Evolutionary conservation across 2,113 vertebrate species (phyloP), one percentile per base, ranked within the genome.

Genomic region (Hyperoodon ampullatus): DNA sequence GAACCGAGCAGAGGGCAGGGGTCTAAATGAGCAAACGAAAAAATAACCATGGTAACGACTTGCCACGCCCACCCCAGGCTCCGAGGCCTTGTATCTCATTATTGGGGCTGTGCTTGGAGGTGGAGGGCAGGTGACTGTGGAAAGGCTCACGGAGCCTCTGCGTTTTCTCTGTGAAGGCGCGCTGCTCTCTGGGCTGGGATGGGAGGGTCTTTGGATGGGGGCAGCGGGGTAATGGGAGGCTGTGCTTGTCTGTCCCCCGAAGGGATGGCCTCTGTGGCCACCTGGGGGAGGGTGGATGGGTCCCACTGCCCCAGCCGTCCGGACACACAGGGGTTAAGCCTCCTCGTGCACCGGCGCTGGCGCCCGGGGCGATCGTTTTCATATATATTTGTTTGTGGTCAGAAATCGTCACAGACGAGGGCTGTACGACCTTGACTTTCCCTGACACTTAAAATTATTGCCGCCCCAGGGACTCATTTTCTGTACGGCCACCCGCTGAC

Each of bases 361-460:
- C 0, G 95, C 98, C 97, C 61, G 63, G 61, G 97, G 98, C 97
- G 14, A 65, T 96, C 93, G 88, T 98, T 98, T 97, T 96, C 97
- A 97, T 98, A 39, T 74, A 91, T 97, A 97, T 98, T 98, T 98
- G 97, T 98, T 96, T 95, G 50, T 98, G 98, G 98, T 98, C 98
- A 98, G 98, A 98, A 98, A 98, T 97, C 94, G 94, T 92, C 96
- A 93, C 97, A 95, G 97, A 96, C 95, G 94, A 75, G 95, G 98
- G 98, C 98, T 98, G 96, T 97, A 83, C 97, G 98, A 98, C 98
- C 98, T 98, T 97, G 98, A 97, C 98, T 98, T 98, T 98, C 96
- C 93, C 98, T 98, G 98, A 98, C 98, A 98, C 97, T 98, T 98
- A 98, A 97, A 97, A 98, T 98, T 98, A 98, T 98, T 98, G 98